Evolutionary conservation across 2,888 invertebrate species (phyloP).

Genomic region (Nowickia ferox): DNA sequence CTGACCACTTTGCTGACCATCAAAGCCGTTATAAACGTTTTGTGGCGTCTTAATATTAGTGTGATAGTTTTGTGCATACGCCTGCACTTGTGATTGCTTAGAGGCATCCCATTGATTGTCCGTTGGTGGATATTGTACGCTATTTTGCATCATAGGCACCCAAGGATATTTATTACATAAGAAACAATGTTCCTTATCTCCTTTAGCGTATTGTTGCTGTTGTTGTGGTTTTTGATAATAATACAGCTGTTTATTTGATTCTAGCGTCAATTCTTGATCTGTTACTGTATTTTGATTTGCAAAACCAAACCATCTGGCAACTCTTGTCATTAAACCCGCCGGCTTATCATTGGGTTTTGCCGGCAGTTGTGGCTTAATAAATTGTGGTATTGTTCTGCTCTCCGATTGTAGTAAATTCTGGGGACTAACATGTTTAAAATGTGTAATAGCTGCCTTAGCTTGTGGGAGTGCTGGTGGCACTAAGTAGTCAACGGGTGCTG

Average conservation of each 20-base stretch:
- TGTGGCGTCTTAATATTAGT: background rate
- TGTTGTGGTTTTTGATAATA: constrained; percentile 77
- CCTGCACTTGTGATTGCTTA: constrained; percentile 63
- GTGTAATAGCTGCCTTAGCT: constrained; percentile 34
- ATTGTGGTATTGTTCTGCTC: constrained; percentile 62
- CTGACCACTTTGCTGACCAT: constrained; percentile 3
- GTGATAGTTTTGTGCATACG: constrained; percentile 45
- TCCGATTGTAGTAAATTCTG: constrained; percentile 49
- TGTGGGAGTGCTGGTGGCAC: constrained; percentile 78
- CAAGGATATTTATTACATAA: constrained; percentile 92
- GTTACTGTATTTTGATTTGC: constrained; percentile 76
- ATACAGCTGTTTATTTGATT: constrained; percentile 72
- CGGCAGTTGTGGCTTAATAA: constrained; percentile 25
- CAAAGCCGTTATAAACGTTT: background rate
- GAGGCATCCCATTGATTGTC: constrained; percentile 59
- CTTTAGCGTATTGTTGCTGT: constrained; percentile 74
- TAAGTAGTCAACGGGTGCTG: constrained; percentile 79
- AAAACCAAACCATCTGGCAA: constrained; percentile 83
- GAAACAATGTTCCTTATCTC: constrained; percentile 86
- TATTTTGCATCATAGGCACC: constrained; percentile 87
- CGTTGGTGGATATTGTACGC: constrained; percentile 73
- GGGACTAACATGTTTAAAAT: constrained; percentile 58
- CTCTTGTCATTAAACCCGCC: constrained; percentile 81
- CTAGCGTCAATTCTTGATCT: constrained; percentile 75
- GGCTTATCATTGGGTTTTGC: constrained; percentile 64